phyloP scores from a whole-genome alignment of 2,888 invertebrate species.

The Aplocera efformata region DNA sequence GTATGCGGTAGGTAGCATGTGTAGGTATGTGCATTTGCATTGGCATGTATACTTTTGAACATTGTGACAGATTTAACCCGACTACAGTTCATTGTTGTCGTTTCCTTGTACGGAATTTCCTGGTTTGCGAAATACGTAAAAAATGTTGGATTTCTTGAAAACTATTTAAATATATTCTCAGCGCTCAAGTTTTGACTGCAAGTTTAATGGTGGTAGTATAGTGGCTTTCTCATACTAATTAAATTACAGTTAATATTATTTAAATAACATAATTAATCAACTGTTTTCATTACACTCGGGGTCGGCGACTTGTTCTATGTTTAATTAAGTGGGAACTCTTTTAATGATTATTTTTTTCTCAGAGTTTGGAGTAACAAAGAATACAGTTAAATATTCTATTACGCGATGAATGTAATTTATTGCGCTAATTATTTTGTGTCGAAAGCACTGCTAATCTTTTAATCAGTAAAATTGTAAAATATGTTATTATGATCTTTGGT shows the following conservation, averaged over 20 bases:
- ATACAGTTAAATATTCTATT: conserved; percentile 19
- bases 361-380: conserved; percentile 22
- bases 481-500: too few relatives aligned
- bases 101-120: conserved; percentile 19
- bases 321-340: conserved; percentile 31
- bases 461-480: background rate
- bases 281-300: conserved; percentile 25
- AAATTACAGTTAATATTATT: conserved; percentile 26
- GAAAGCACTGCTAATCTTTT: background rate
- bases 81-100: conserved; percentile 7
- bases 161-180: too few relatives aligned
- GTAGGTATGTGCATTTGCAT: conserved; percentile 31
- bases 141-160: too few relatives aligned
- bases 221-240: conserved; percentile 31
- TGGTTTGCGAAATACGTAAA: conserved; percentile 9
- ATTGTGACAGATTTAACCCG: conserved; percentile 6
- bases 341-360: conserved; percentile 25
- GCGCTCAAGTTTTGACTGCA: background rate
- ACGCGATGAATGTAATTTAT: conserved; percentile 12
- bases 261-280: conserved; percentile 11
- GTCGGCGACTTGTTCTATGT: conserved; percentile 29
- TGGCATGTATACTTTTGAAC: conserved; percentile 12
- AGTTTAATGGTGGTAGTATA: conserved; percentile 11
- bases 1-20: conserved; percentile 39
- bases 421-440: conserved; percentile 12